phyloP scores from a whole-genome alignment of 2,113 vertebrate species.

The Leucosticte australis region DNA sequence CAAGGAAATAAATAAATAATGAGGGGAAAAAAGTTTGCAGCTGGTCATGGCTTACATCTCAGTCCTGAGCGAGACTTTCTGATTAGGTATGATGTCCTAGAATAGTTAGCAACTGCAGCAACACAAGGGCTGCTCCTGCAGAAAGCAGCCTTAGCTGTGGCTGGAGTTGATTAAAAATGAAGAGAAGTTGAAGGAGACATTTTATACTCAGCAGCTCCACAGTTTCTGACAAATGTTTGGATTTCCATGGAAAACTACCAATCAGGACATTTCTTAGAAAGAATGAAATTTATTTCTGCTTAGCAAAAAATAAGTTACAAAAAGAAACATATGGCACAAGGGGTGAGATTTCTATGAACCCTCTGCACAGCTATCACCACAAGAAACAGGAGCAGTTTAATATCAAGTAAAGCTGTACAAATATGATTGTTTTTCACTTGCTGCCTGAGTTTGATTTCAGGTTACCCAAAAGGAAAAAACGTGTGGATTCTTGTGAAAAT shows the following conservation, averaged over 20 bases:
- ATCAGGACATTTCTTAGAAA: neutral
- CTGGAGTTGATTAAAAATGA: neutral
- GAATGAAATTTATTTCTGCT: neutral
- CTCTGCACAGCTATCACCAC: neutral
- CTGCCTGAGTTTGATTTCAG: neutral
- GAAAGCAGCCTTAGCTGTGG: neutral
- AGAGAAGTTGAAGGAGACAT: neutral
- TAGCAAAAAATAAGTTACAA: neutral
- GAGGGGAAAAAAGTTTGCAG: neutral
- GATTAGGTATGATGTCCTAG: neutral
- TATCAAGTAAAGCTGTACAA: neutral
- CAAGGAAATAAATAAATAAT: neutral
- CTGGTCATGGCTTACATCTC: neutral
- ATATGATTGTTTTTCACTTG: neutral
- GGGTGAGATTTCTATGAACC: neutral
- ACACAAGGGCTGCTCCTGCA: neutral
- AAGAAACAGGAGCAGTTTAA: neutral
- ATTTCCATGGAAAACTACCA: neutral
- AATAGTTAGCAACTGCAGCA: neutral
- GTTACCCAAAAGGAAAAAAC: neutral
- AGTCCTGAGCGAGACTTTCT: fast-evolving
- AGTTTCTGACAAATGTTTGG: neutral
- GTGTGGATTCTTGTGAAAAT: neutral
- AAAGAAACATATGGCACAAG: neutral
- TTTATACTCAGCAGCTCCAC: neutral